Base-by-base conservation (phyloP, 2,113 vertebrate genomes). In the Pyrgilauda ruficollis region DNA sequence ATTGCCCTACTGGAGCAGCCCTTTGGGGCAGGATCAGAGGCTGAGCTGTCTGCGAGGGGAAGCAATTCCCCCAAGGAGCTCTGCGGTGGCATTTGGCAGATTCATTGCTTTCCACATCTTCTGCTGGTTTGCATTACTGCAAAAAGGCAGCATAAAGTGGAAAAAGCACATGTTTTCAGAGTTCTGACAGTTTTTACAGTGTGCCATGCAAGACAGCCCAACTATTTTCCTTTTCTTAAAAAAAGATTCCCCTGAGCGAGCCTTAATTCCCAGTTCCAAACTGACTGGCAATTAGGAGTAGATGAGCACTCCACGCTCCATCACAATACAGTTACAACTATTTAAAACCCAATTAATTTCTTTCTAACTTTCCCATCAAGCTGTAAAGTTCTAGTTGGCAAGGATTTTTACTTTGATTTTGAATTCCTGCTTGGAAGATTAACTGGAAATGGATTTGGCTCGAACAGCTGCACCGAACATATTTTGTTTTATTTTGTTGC, bases 401-500 rank as follows among this genome's bases (percentile, higher is more conserved):
- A 47, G 12, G 85, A 61, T 92, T 90, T 95, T 86, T 63, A 87
- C 93, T 97, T 96, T 95, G 94, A 93, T 96, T 97, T 93, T 81
- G 85, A 93, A 91, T 93, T 93, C 68, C 91, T 91, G 53, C 87
- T 94, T 90, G 92, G 84, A 96, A 93, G 84, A 96, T 84, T 87
- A 84, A 91, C 93, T 96, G 91, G 83, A 94, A 96, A 94, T 89
- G 84, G 73, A 84, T 88, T 97, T 94, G 94, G 89, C 87, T 89
- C 1, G 3, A 94, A 76, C 84, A 94, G 89, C 87, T 88, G 78
- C 75, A 84, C 41, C 0, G 7, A 94, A 95, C 93, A 94, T 73
- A 88, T 70, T 97, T 89, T 95, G 94, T 94, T 96, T 95, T 93
- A 80, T 93, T 97, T 94, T 94, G 94, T 92, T 97, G 93, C 90